Base-by-base conservation (phyloP, 2,888 invertebrate genomes). In the Lymantria dispar region DNA sequence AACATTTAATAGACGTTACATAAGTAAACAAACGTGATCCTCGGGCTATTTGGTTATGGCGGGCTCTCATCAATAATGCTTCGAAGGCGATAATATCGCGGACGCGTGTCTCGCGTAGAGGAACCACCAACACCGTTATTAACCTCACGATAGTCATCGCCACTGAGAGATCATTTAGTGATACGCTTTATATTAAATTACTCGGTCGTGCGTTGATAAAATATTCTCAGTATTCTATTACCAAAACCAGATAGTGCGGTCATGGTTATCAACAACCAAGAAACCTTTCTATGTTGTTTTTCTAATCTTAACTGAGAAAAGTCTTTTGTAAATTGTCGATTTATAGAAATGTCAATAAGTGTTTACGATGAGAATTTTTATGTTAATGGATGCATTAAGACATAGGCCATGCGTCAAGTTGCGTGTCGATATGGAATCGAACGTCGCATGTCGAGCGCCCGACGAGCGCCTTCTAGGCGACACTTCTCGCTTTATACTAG, bases 181-280 rank as follows among this genome's bases (percentile, higher is more conserved):
- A 90, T 91, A 91, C 87, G 88, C 83, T 90, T 90, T 90, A 90
- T 90, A 90, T 91, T 91, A 91, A 90, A 91, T 91, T 91, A 91
- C 90, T 88, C 83, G 89, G 89, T 88, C 90, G 88, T 90, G 90
- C 83, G 83, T 85, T 87, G 90, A 87, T 90, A 87, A 88, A 87
- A 89, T 88, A 87, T 87, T 85, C 84, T 70, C 71, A 75, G 87
- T 90, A 89, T 90, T 88, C 89, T 87, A 88, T 91, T 91, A 90
- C 90, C 88, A 87, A 89, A 90, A 83, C 78, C 74, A 87, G 83
- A 86, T 87, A 87, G 80, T 84, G 66, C 71, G 74, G 81, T 82
- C 78, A 80, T 82, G 78, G 83, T 82, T 83, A 86, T 80, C 76
- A 78, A 77, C 76, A 80, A 43, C 29, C 45, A 42, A 43, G 70